Conservation (phyloP, 2,797 vertebrate species). For the Micrastur ruficollis region DNA sequence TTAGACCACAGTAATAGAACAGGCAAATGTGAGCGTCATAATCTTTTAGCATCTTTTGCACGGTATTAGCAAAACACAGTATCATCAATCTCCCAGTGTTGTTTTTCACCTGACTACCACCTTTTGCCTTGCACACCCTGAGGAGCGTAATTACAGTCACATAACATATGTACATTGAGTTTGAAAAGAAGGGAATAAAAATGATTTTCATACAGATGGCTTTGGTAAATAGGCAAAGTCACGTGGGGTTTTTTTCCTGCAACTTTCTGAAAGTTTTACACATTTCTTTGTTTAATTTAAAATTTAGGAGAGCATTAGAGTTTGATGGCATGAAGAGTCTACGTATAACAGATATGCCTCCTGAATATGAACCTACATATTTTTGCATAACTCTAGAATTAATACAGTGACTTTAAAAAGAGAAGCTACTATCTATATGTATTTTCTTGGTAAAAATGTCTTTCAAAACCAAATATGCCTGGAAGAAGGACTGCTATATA, state of each 20-base stretch:
- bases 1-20: slow-evolving; percentile 41
- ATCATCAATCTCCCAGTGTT: slow-evolving; percentile 74
- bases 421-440: not conserved
- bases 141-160: slow-evolving; percentile 63
- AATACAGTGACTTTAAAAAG: not conserved
- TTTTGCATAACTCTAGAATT: not conserved
- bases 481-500: not conserved
- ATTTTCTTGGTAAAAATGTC: not conserved
- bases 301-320: not conserved
- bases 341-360: not conserved
- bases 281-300: not conserved
- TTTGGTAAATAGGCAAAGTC: slow-evolving; percentile 15
- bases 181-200: slow-evolving; percentile 67
- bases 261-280: slow-evolving; percentile 39
- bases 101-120: slow-evolving; percentile 63
- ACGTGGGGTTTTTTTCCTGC: not conserved
- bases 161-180: slow-evolving; percentile 53
- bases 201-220: slow-evolving; percentile 62
- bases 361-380: not conserved
- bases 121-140: slow-evolving; percentile 59
- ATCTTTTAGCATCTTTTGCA: slow-evolving; percentile 69
- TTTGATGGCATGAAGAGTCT: not conserved
- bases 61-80: slow-evolving; percentile 63
- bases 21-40: slow-evolving; percentile 57
- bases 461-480: not conserved